Conservation (phyloP, 2,113 vertebrate species). For the Gymnarchus niloticus region DNA sequence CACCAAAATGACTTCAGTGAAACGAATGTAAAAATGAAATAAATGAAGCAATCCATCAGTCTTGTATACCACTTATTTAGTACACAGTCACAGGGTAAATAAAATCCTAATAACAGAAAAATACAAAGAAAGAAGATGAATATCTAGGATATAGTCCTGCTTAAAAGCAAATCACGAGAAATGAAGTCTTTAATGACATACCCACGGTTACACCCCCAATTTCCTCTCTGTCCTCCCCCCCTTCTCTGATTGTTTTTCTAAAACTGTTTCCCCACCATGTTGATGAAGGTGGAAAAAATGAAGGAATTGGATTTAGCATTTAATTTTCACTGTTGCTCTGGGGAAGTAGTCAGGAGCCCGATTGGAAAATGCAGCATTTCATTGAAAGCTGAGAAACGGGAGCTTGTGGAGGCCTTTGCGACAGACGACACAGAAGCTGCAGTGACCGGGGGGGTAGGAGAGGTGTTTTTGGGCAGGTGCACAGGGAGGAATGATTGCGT, state of each 20-base stretch:
- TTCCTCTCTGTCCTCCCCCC: neutral
- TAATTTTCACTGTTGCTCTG: constrained; percentile 2
- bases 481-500: neutral
- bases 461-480: neutral
- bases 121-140: neutral
- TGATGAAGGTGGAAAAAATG: neutral
- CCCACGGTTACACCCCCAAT: neutral
- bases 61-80: neutral
- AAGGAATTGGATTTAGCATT: neutral
- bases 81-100: neutral
- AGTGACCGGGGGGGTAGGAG: neutral
- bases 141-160: neutral
- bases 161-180: neutral
- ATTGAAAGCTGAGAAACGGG: neutral
- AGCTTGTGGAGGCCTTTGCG: neutral
- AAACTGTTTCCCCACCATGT: neutral
- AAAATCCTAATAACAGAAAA: neutral
- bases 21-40: neutral
- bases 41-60: neutral
- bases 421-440: neutral
- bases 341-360: neutral
- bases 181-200: neutral
- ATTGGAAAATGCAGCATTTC: neutral
- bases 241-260: neutral
- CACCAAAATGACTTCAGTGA: neutral